Evolutionary conservation across 2,888 invertebrate genomes (phyloP), one percentile per base, ranked within the genome.

Genomic region (Hydraecia micacea): DNA sequence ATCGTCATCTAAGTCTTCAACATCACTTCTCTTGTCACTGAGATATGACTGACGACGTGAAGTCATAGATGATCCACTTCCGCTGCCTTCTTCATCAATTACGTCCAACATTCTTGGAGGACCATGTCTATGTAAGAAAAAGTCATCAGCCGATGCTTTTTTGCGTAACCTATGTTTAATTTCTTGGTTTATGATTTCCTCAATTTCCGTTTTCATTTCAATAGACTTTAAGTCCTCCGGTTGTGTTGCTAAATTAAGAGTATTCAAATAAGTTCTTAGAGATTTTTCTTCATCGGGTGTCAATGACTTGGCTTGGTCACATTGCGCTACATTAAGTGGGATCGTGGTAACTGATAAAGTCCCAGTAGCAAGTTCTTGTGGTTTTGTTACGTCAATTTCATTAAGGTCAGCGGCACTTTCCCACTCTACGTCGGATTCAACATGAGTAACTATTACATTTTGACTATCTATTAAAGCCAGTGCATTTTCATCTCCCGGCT

Each of bases 1-100:
- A 75, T 97, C 97, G 87, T 97, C 97, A 83, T 97, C 97, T 80
- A 95, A 91, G 79, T 97, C 96, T 75, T 97, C 97, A 78, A 89
- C 91, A 88, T 97, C 95, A 91, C 96, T 94, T 93, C 94, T 95
- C 74, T 95, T 96, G 63, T 97, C 97, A 89, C 96, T 92, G 90
- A 97, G 90, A 93, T 97, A 95, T 88, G 97, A 94, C 87, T 97
- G 95, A 89, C 97, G 91, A 87, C 97, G 91, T 87, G 97, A 97
- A 86, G 97, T 96, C 85, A 97, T 97, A 85, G 97, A 97, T 9
- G 97, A 96, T 89, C 98, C 98, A 90, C 96, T 94, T 36, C 79
- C 83, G 89, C 98, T 98, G 7, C 97, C 97, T 95, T 98, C 98
- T 94, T 98, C 98, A 89, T 98, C 97, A 86, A 98, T 98, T 11